Base-by-base conservation (phyloP, 2,797 vertebrate species). In the Chromis chromis region DNA sequence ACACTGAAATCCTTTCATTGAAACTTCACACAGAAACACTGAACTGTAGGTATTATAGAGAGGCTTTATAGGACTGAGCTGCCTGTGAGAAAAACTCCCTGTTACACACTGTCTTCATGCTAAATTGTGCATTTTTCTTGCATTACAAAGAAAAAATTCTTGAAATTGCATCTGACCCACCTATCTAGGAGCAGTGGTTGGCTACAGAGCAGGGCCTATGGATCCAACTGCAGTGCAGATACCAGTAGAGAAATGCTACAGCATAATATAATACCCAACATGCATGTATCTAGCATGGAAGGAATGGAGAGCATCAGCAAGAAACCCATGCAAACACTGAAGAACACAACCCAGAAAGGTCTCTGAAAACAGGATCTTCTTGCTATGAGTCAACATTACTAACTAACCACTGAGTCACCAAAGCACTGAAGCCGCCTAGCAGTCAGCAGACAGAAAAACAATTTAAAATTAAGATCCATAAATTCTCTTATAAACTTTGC, bases 1-100 rank as follows among this genome's bases (percentile, higher is more conserved):
- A 78, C 55, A 65, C 14, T 25, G 21, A 82, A 87, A 81, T 85
- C 78, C 74, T 52, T 42, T 76, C 56, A 85, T 9, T 68, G 54
- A 50, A 76, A 63, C 55, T 78, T 81, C 52, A 62, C 64, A 62
- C n/a, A 60, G 54, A 86, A 79, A 70, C 63, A 33, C 24, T 76
- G 42, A 63, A 68, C 60, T 75, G 70, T 28, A 58, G 61, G 46
- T 16, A 67, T 64, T 69, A 72, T 48, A 63, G 39, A 76, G 40
- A 65, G n/a, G 57, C 28, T 74, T 76, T 77, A 66, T 12, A 40
- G 64, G 58, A 74, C 61, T 44, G 57, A 40, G 56, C 36, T 36
- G 55, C 27, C 40, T 55, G 64, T 27, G 56, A 82, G 58, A 63
- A 61, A 61, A 61, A 61, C 4, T 49, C 31, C 3, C 36, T 24